Conservation (phyloP, 23 tunicate species). For the Halocynthia roretzi region DNA sequence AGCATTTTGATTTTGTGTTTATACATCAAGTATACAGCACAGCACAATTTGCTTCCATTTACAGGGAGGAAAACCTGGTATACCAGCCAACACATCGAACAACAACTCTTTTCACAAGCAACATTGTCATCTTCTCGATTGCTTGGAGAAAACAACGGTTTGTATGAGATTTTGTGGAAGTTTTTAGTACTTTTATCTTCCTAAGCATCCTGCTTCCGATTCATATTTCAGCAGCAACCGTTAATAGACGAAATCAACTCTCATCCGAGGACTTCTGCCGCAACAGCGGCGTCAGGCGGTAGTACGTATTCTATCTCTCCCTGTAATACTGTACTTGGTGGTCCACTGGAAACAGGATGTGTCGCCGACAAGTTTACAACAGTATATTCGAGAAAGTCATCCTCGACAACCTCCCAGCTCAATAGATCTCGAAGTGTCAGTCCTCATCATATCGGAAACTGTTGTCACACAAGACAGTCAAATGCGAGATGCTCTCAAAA, state of each 20-base stretch:
- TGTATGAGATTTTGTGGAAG: background rate
- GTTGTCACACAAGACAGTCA: no score
- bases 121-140: slow-evolving; percentile 68
- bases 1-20: no score
- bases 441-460: no score
- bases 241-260: background rate
- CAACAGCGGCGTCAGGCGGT: background rate
- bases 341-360: slow-evolving; percentile 1
- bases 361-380: background rate
- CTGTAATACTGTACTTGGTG: background rate
- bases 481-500: no score
- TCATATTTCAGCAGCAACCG: background rate
- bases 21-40: no score
- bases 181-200: background rate
- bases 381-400: no score
- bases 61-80: no score
- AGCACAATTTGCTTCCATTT: no score
- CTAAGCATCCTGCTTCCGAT: background rate
- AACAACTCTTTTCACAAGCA: slow-evolving; percentile 19
- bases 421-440: no score
- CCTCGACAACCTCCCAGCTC: no score
- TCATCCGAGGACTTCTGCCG: background rate
- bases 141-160: slow-evolving; percentile 73
- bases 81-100: background rate
- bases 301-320: background rate